Conservation (phyloP, 2,797 vertebrate genomes). For the Gila robusta region DNA sequence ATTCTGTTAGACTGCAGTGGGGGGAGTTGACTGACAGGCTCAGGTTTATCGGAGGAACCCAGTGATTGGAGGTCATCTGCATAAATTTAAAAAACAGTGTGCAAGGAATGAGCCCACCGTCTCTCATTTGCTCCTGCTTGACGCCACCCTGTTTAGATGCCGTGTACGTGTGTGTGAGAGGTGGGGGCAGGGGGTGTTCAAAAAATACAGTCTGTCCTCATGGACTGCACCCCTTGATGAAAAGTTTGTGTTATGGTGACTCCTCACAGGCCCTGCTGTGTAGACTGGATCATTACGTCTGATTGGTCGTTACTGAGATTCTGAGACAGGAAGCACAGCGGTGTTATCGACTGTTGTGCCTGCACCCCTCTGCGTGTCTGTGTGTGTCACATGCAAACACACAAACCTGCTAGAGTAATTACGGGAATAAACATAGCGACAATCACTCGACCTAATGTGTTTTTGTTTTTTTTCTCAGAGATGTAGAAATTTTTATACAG, state of each 20-base stretch:
- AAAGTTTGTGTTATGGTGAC: slow-evolving; percentile 51
- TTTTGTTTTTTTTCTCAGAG: not conserved
- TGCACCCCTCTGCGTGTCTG: slow-evolving; percentile 33
- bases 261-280: slow-evolving; percentile 47
- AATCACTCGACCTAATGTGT: slow-evolving; percentile 3
- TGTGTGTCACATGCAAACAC: slow-evolving; percentile 39
- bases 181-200: not conserved
- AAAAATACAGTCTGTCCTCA: not conserved
- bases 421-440: not conserved
- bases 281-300: slow-evolving; percentile 41
- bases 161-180: not conserved
- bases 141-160: slow-evolving; percentile 5
- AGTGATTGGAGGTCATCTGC: slow-evolving; percentile 65
- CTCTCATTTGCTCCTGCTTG: not conserved
- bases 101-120: slow-evolving; percentile 32
- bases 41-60: slow-evolving; percentile 47
- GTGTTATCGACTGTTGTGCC: slow-evolving; percentile 47
- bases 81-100: slow-evolving; percentile 58
- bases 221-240: slow-evolving; percentile 38
- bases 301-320: slow-evolving; percentile 45
- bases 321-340: slow-evolving; percentile 51
- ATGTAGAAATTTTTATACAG: slow-evolving; percentile 1
- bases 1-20: slow-evolving; percentile 51
- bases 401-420: slow-evolving; percentile 35
- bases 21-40: slow-evolving; percentile 55